A percentile compares a stretch with the other conserved stretches of the same genome.
Conservation (phyloP, 1,140 invertebrate genomes). For the Ceratosolen solmsi region DNA sequence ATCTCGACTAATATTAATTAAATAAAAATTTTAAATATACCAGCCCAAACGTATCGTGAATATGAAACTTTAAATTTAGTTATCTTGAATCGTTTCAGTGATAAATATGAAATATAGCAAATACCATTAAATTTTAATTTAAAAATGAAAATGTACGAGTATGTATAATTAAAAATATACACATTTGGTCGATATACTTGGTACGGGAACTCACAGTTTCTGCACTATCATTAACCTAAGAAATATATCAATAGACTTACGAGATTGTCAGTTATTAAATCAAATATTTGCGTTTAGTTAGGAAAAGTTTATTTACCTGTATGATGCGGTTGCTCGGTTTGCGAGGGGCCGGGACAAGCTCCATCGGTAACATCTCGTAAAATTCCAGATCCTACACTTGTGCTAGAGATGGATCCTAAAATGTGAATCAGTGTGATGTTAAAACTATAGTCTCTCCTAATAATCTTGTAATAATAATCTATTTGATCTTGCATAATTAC, state of each 20-base stretch:
- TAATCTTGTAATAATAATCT: too few relatives aligned
- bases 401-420: conserved; percentile 67
- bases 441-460: neutral
- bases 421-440: conserved; percentile 18
- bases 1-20: too few relatives aligned
- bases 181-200: neutral
- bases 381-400: conserved; percentile 66
- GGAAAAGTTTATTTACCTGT: conserved; percentile 63
- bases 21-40: too few relatives aligned
- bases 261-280: neutral
- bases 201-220: too few relatives aligned
- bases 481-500: too few relatives aligned
- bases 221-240: neutral
- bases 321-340: conserved; percentile 56
- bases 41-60: too few relatives aligned
- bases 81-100: too few relatives aligned
- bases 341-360: conserved; percentile 55
- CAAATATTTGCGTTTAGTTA: neutral
- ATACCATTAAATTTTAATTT: too few relatives aligned
- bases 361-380: conserved; percentile 63
- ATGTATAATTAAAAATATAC: conserved; percentile 29
- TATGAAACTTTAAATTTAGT: too few relatives aligned
- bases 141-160: conserved; percentile 3
- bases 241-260: neutral
- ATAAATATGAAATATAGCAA: too few relatives aligned